Percentiles rank a stretch among this genome's conserved stretches.
Conservation (phyloP, 2,113 vertebrate species). For the Plecotus auritus region DNA sequence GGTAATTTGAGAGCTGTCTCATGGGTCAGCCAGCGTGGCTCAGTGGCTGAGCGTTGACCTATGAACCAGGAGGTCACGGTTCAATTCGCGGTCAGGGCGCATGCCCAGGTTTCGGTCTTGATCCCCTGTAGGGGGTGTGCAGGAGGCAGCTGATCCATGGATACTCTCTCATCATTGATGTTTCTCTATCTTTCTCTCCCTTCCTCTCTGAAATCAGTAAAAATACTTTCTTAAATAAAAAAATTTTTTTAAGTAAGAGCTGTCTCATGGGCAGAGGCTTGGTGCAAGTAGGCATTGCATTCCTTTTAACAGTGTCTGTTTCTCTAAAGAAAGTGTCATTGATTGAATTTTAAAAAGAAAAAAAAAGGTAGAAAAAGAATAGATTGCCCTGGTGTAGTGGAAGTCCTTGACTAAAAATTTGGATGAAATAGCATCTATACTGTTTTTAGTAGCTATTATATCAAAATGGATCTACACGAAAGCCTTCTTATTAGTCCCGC, state of each 20-base stretch:
- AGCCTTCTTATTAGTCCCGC: background rate
- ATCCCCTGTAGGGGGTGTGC: too few relatives aligned
- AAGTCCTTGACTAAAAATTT: background rate
- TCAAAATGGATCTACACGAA: background rate
- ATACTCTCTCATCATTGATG: too few relatives aligned
- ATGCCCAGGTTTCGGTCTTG: too few relatives aligned
- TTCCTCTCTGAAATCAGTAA: too few relatives aligned
- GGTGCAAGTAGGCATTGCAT: background rate
- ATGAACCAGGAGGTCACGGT: too few relatives aligned
- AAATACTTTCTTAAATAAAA: too few relatives aligned
- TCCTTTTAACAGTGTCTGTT: background rate
- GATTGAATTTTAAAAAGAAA: background rate
- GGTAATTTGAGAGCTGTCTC: background rate
- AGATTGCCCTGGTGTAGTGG: background rate
- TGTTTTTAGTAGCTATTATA: background rate
- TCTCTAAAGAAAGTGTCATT: background rate
- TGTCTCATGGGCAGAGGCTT: background rate
- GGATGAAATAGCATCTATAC: background rate
- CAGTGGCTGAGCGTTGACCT: too few relatives aligned
- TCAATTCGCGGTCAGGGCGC: too few relatives aligned
- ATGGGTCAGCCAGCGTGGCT: too few relatives aligned
- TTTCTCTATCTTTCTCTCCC: too few relatives aligned
- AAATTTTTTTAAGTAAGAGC: too few relatives aligned
- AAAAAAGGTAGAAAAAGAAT: background rate
- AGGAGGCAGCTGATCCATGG: too few relatives aligned